Base-by-base conservation (phyloP, 2,113 vertebrate species). In the Vanacampus margaritifer region DNA sequence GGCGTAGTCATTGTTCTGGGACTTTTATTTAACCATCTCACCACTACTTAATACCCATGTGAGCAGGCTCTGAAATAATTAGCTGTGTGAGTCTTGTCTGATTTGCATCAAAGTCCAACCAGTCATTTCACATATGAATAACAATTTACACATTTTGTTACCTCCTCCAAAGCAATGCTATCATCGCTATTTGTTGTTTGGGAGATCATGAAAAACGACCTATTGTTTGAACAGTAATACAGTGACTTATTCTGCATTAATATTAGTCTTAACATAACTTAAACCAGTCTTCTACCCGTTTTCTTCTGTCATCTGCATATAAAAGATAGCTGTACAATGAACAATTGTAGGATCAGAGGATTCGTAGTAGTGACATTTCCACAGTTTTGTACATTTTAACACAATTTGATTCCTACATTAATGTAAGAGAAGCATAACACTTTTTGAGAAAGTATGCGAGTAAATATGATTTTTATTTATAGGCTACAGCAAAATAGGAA, bases 41-140 rank as follows among this genome's bases (percentile, higher is more conserved):
- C 39, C 64, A 5, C 39, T 63, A 57, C 70, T 67, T 53, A 28
- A 57, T 68, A 35, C 67, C 81, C 73, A 80, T 64, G 60, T 65
- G 56, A 76, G 71, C 62, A 17, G 54, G 46, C 21, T 65, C 67
- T 78, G 69, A 84, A 79, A 79, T 84, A 86, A 87, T 78, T 76
- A 74, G 51, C 59, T 6, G 28, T 64, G 35, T 10, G 1, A 74
- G 73, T 81, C 80, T 46, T 35, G 43, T 76, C 65, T 69, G 64
- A 83, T 86, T 70, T 87, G 21, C 72, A n/a, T 87, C 72, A 72
- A 68, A 72, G 69, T 85, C 76, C 64, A 10, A 61, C 63, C 23
- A 35, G 50, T 43, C 37, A 14, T 58, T 35, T 58, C 3, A 8
- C 48, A 10, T 51, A 17, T 23, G n/a, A 23, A 51, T 51, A 51